Percentiles rank a stretch among this genome's conserved stretches.
Evolutionary conservation across 2,113 vertebrate species (phyloP).

Genomic region (Numida meleagris): DNA sequence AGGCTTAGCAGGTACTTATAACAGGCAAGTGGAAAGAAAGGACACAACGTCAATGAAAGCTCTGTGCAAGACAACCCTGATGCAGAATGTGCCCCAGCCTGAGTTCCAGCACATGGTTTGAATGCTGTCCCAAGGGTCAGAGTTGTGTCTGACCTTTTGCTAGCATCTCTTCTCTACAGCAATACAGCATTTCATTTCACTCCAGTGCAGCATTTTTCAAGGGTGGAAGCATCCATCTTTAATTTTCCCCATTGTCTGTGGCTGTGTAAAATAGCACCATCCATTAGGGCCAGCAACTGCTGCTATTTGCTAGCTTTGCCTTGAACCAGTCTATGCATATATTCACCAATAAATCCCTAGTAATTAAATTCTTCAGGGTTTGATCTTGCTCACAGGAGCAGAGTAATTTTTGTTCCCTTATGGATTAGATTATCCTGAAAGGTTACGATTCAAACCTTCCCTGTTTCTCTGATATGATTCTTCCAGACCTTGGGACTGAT

Average conservation of each 20-base stretch:
- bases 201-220: conserved; percentile 20
- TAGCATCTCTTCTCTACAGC: background rate
- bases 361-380: conserved; percentile 76
- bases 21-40: background rate
- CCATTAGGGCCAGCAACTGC: background rate
- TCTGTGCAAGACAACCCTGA: background rate
- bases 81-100: background rate
- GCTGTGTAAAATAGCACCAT: background rate
- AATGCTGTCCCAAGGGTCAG: background rate
- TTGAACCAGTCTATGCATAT: background rate
- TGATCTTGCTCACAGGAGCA: conserved; percentile 70
- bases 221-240: conserved; percentile 34
- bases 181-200: background rate
- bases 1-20: background rate
- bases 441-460: conserved; percentile 64
- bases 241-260: background rate
- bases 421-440: conserved; percentile 69
- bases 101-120: background rate
- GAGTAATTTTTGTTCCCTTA: conserved; percentile 64
- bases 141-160: background rate
- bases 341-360: conserved; percentile 64
- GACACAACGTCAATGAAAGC: background rate
- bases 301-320: conserved; percentile 11
- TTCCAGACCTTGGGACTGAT: conserved; percentile 66
- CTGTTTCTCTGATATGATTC: conserved; percentile 47